Base-by-base conservation (phyloP, 2,797 vertebrate species). In the Ficedula albicollis region DNA sequence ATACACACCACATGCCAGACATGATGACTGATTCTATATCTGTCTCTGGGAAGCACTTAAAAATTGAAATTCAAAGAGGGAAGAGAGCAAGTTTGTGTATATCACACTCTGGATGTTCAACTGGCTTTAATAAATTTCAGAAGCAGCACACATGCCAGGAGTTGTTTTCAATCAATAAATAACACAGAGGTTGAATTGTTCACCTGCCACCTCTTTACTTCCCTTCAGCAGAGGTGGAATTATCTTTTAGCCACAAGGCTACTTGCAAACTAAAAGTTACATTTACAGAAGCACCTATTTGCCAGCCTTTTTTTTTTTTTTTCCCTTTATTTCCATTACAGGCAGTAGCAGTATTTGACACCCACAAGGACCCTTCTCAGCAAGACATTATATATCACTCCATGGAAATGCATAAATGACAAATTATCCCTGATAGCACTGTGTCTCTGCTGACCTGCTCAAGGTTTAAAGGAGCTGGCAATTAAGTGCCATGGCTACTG, bases 311-410 rank as follows among this genome's bases (percentile, higher is more conserved):
- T 90, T 0, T 70, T 93, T 87, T 77, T 66, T 30, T 26, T 2
- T 11, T 12, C 48, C 43, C 75, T 95, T 96, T 96, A 87, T 97
- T 96, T 97, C 96, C 49, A 67, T 97, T 95, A 96, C 20, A 87
- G 89, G 76, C 91, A 96, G 91, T 68, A 96, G 89, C 93, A 90
- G 56, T 55, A 56, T 94, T 95, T 96, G 96, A 97, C 97, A 96
- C 77, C 96, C 96, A 96, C 96, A 97, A 97, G 96, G 97, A 96
- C 96, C 94, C 95, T 95, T 95, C 94, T 91, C 94, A 95, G 91
- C 44, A 41, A 80, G 92, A 80, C 81, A 96, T 97, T 96, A 96
- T 97, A 94, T 94, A 97, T 97, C 96, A 97, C 89, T 81, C 94
- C 87, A 96, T 46, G 79, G 92, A 97, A 97, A 97, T 95, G 94